Evolutionary conservation across 2,797 vertebrate species (phyloP).

Genomic region (Craterocephalus amniculus): DNA sequence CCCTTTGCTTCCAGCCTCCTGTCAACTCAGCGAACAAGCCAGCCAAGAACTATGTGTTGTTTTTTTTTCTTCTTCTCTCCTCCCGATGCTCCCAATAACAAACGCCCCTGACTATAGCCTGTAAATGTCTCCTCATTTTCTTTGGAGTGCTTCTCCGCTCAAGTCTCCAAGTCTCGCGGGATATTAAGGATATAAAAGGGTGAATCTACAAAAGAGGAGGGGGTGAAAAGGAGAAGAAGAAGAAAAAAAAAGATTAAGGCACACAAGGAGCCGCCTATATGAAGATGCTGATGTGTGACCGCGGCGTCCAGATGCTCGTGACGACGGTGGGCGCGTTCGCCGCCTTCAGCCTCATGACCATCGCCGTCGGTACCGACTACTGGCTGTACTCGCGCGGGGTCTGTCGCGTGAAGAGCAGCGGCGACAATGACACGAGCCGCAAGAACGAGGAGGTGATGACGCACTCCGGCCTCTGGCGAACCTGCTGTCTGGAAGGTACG

Average conservation of each 20-base stretch:
- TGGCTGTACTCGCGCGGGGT: slow-evolving; percentile 99
- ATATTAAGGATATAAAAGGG: slow-evolving; percentile 58
- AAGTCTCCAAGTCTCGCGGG: slow-evolving; percentile 67
- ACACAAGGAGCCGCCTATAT: slow-evolving; percentile 85
- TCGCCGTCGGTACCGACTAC: slow-evolving; percentile 99
- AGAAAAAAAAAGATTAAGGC: slow-evolving; percentile 34
- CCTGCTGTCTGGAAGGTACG: slow-evolving; percentile 98
- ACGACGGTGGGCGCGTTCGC: slow-evolving; percentile 99
- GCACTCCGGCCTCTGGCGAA: slow-evolving; percentile 99
- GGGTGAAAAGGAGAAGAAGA: background rate
- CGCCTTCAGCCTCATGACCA: slow-evolving; percentile 99
- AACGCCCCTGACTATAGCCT: background rate
- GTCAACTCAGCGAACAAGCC: slow-evolving; percentile 49
- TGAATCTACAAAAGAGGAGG: slow-evolving; percentile 26
- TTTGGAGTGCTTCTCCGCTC: slow-evolving; percentile 24
- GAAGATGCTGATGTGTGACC: slow-evolving; percentile 98
- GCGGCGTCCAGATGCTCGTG: slow-evolving; percentile 99
- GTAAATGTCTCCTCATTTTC: background rate
- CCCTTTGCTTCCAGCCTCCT: slow-evolving; percentile 63
- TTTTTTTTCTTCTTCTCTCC: background rate
- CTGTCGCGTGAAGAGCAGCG: slow-evolving; percentile 95
- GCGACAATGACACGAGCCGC: slow-evolving; percentile 99
- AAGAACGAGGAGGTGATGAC: slow-evolving; percentile 99
- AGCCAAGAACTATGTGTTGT: slow-evolving; percentile 29
- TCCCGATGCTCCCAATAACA: slow-evolving; percentile 3